These are phyloP conservation scores for Pilophorus perplexus DNA, from an alignment of 2,888 invertebrate genomes.

Conservation along the genomic window DNA sequence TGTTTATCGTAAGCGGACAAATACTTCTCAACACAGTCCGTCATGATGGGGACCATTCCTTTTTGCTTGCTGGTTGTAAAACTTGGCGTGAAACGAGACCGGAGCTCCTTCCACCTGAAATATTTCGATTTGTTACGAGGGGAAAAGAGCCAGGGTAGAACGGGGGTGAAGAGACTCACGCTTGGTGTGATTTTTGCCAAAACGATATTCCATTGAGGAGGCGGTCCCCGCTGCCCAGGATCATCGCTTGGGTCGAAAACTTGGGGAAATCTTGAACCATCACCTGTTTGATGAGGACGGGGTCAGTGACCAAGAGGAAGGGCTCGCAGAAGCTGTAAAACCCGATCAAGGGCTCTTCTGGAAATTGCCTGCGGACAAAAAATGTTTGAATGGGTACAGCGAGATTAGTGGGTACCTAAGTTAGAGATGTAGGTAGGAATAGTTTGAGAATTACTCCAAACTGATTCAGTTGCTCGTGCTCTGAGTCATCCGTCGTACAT, in stretches of 20 bases:
- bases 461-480: no score
- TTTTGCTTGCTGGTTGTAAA: constrained; percentile 1
- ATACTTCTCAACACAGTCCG: background rate
- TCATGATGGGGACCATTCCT: constrained; percentile 3
- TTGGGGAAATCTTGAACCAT: constrained; percentile 1
- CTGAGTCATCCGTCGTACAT: no score
- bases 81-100: constrained; percentile 1
- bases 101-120: constrained; percentile 5
- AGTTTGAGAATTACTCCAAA: no score
- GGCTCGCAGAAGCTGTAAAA: constrained; percentile 10
- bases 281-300: background rate
- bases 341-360: constrained; percentile 5
- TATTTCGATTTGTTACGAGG: background rate
- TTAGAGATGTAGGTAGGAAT: no score
- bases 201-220: background rate
- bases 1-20: no score
- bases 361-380: constrained; percentile 13
- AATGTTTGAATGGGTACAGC: no score
- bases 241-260: background rate
- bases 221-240: background rate
- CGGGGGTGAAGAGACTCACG: background rate
- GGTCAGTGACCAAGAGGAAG: constrained; percentile 3
- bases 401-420: no score
- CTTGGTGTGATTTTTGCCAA: background rate
- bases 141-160: background rate